Base-by-base conservation (phyloP, 2,797 vertebrate species). In the Lagodon rhomboides region DNA sequence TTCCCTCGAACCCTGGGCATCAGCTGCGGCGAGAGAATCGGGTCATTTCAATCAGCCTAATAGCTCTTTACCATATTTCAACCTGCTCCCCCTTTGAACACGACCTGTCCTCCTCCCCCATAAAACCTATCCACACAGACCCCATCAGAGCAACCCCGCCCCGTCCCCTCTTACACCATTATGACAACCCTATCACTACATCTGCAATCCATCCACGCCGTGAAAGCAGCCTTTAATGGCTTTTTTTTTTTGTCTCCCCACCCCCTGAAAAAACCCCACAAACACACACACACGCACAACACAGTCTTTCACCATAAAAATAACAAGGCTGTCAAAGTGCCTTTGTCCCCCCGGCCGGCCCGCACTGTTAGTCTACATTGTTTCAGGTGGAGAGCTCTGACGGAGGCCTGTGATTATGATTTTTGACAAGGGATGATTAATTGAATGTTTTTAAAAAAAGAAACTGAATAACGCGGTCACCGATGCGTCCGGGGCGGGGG, bases 31-130 rank as follows among this genome's bases (percentile, higher is more conserved):
- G 51, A 84, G 84, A 79, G 75, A 91, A 85, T 87, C 84, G 55
- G 91, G 89, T 92, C 87, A 93, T 91, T 94, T 93, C 92, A 93
- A 94, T 95, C 93, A 93, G 86, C 81, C 87, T 91, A 90, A 93
- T 92, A 90, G 93, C 88, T 89, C 81, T 73, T 75, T 34, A 70
- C 88, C 90, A 88, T 93, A 89, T 91, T 89, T 93, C 89, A 91
- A 87, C 83, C 85, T 83, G 80, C 80, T 83, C 85, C 85, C 85
- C 75, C 80, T 73, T 85, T 81, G 78, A 70, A 75, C 82, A 25
- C 81, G 86, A 88, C 84, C 88, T 84, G 85, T 82, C 88, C 77
- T 89, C 86, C 88, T 86, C 88, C 86, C 87, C 90, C 86, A 88
- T 73, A 80, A 84, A 84, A 81, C 70, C 73, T 68, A 78, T 77